Evolutionary conservation across 2,113 vertebrate genomes (phyloP).

Genomic region (Megaceryle maxima): DNA sequence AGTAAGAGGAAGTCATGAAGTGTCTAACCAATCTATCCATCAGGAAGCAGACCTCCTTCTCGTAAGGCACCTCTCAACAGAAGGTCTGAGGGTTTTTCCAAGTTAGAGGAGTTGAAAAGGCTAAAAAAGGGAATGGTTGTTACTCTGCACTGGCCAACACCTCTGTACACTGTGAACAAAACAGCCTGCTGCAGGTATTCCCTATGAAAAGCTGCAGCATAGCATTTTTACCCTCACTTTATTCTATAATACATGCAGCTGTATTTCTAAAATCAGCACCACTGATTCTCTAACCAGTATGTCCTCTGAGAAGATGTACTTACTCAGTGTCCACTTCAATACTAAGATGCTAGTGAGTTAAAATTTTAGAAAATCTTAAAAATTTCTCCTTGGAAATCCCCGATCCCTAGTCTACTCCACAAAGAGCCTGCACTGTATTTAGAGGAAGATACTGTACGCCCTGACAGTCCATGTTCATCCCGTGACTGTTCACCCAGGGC

Average conservation of each 20-base stretch:
- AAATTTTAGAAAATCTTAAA: neutral
- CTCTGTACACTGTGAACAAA: neutral
- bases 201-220: neutral
- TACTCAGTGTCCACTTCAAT: neutral
- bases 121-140: neutral
- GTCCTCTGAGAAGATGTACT: neutral
- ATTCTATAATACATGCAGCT: neutral
- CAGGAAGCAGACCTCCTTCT: neutral
- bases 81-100: neutral
- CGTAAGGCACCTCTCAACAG: neutral
- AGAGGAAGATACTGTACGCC: neutral
- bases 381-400: neutral
- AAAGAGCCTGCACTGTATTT: neutral
- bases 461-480: neutral
- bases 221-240: neutral
- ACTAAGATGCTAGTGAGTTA: neutral
- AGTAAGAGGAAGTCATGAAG: neutral
- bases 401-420: neutral
- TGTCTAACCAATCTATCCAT: neutral
- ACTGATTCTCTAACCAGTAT: neutral
- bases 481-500: neutral
- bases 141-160: neutral
- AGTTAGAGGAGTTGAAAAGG: neutral
- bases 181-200: neutral
- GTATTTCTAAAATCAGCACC: neutral